Percentiles rank a stretch among this genome's conserved stretches.
Conservation (phyloP, 53 echinoderm and acorn worm species). For the Holothuria scabra region DNA sequence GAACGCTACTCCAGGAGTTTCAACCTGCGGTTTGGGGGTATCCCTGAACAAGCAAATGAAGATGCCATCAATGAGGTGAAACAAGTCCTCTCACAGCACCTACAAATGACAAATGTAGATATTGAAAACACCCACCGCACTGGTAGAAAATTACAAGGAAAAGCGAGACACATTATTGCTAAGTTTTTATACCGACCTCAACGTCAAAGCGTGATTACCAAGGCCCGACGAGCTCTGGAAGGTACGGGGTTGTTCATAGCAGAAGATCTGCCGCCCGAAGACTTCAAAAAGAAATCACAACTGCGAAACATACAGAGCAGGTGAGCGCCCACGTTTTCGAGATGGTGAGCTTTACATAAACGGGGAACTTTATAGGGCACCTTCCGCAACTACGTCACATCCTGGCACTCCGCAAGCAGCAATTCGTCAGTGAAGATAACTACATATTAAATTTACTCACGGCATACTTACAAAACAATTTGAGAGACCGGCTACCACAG, state of each 20-base stretch:
- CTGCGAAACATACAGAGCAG: slow-evolving; percentile 5
- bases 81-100: background rate
- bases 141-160: background rate
- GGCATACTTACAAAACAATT: too few relatives aligned
- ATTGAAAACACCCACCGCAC: slow-evolving; percentile 14
- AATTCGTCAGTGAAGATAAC: too few relatives aligned
- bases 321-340: background rate
- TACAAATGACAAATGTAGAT: background rate
- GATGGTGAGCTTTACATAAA: too few relatives aligned
- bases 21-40: background rate
- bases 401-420: too few relatives aligned
- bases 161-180: slow-evolving; percentile 6
- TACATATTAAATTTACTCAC: too few relatives aligned
- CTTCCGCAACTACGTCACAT: too few relatives aligned
- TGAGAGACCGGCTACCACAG: too few relatives aligned
- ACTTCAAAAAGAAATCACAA: slow-evolving; percentile 2
- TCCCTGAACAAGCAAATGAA: slow-evolving; percentile 2
- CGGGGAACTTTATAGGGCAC: too few relatives aligned
- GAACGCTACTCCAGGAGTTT: slow-evolving; percentile 8
- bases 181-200: slow-evolving; percentile 10
- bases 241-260: background rate
- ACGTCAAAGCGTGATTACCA: background rate
- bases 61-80: background rate
- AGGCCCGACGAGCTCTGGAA: slow-evolving; percentile 4
- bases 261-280: slow-evolving; percentile 6